Percentiles rank a stretch among this genome's conserved stretches.
Evolutionary conservation across 35 echinoderm and acorn worm species (phyloP).

Genomic region (Strongylocentrotus purpuratus): DNA sequence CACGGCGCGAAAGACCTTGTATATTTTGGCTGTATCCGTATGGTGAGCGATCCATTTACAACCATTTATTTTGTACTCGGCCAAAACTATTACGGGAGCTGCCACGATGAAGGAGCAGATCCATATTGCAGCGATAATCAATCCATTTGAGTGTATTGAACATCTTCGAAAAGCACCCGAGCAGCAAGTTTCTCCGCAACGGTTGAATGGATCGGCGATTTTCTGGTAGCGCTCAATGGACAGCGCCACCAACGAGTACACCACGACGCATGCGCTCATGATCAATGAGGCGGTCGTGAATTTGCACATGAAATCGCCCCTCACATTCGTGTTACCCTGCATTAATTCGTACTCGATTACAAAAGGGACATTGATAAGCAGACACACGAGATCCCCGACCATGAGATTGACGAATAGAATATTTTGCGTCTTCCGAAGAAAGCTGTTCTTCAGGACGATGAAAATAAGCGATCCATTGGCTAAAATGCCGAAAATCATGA

Average conservation of each 20-base stretch:
- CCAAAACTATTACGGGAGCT: not conserved
- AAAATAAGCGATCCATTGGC: not conserved
- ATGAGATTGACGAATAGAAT: conserved; percentile 18
- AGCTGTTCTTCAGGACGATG: not conserved
- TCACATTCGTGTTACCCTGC: not conserved
- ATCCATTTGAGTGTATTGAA: not conserved
- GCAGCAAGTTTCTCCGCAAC: not conserved
- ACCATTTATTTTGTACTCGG: not conserved
- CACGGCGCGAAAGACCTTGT: not conserved
- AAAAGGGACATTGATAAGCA: not conserved
- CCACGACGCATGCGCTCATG: not conserved
- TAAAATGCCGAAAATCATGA: not conserved
- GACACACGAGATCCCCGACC: not conserved
- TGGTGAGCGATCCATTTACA: not conserved
- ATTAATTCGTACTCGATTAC: not conserved
- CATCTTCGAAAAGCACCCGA: not conserved
- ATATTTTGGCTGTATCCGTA: not conserved
- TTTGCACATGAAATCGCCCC: not conserved
- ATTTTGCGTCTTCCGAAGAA: not conserved
- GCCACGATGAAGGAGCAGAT: not conserved
- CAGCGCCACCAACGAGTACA: not conserved
- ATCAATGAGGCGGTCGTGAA: not conserved
- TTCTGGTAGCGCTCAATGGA: not conserved
- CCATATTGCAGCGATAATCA: not conserved
- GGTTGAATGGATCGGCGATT: not conserved